Base-by-base conservation (phyloP, 2,888 invertebrate genomes). In the Orchestes rusci region DNA sequence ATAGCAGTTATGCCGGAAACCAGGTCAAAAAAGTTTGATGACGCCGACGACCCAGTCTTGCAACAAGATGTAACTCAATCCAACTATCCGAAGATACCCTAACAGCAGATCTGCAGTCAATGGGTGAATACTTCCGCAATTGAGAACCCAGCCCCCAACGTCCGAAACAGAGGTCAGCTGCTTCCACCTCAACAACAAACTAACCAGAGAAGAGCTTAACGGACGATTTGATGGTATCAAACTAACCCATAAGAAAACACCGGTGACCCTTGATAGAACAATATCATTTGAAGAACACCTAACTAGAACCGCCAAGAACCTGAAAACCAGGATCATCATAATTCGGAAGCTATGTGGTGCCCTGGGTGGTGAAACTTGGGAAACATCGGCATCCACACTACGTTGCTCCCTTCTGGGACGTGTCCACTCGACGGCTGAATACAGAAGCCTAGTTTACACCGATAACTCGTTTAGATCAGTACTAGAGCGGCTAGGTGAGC, bases 121-220 rank as follows among this genome's bases (percentile, higher is more conserved):
- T n/a, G n/a, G n/a, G n/a, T n/a, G n/a, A n/a, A n/a, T n/a, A 31
- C 8, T 13, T 10, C 13, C 10, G 12, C 31, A 31, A 13, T 10
- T 31, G 31, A 5, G n/a, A n/a, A n/a, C n/a, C n/a, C n/a, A 13
- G 10, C 8, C 13, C 7, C 31, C 5, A 10, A 38, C 27, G 13
- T 12, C 3, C 19, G 39, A 44, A 27, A 44, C 36, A 17, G 30
- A 35, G 17, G 32, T 43, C 3, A 23, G 13, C n/a, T n/a, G n/a
- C n/a, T n/a, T n/a, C n/a, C n/a, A n/a, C n/a, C n/a, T n/a, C n/a
- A n/a, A n/a, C n/a, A n/a, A n/a, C n/a, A n/a, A n/a, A n/a, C n/a
- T n/a, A n/a, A n/a, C n/a, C n/a, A n/a, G n/a, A n/a, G n/a, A 12
- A 31, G 12, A 34, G 10, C n/a, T n/a, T n/a, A n/a, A n/a, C n/a